Evolutionary conservation across 2,888 invertebrate species (phyloP).

Genomic region (Xestobium rufovillosum): DNA sequence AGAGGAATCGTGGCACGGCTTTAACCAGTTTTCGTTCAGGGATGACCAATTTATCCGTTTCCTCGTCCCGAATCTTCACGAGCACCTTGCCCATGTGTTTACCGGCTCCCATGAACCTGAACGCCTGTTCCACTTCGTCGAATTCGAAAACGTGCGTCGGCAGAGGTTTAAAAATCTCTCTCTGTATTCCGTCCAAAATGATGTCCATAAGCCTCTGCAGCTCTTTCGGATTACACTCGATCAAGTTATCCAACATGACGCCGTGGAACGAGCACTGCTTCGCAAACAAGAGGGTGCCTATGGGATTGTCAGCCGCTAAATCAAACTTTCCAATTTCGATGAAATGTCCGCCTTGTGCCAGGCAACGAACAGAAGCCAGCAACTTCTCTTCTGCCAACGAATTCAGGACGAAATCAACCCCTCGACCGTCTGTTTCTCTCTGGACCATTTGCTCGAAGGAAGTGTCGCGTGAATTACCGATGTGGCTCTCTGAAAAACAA

Average conservation of each 20-base stretch:
- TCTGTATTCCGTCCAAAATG: constrained; percentile 46
- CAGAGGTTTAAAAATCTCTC: constrained; percentile 63
- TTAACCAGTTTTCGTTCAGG: constrained; percentile 27
- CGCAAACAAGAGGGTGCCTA: constrained; percentile 60
- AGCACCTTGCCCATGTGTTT: constrained; percentile 75
- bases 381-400: constrained; percentile 90
- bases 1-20: constrained; percentile 38
- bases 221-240: constrained; percentile 43
- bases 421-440: constrained; percentile 70
- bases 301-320: constrained; percentile 56
- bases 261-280: constrained; percentile 71
- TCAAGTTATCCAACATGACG: constrained; percentile 62
- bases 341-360: constrained; percentile 59
- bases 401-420: constrained; percentile 88
- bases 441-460: constrained; percentile 83
- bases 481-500: constrained; percentile 49
- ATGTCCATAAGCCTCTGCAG: constrained; percentile 47
- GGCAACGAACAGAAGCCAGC: constrained; percentile 57
- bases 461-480: constrained; percentile 80
- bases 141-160: constrained; percentile 54
- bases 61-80: constrained; percentile 38
- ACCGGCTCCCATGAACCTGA: constrained; percentile 56
- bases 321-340: constrained; percentile 85
- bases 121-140: constrained; percentile 64
- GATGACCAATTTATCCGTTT: constrained; percentile 34